Base-by-base conservation (phyloP, 2,888 invertebrate species). In the Chelonus formosanus region DNA sequence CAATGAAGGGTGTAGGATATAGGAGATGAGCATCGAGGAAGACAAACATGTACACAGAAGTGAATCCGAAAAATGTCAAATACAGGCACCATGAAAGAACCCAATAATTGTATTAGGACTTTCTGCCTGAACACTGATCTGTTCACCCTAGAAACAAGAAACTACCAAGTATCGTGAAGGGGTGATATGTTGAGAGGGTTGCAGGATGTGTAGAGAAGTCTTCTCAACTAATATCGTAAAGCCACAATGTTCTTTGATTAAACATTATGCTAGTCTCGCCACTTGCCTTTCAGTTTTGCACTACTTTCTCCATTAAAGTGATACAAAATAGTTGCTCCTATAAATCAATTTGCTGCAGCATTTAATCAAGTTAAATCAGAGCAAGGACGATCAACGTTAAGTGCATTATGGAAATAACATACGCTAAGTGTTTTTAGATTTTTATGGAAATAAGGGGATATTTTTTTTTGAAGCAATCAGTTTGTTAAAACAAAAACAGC, bases 231-330 rank as follows among this genome's bases (percentile, higher is more conserved):
- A 82, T 82, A 79, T 82, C 83, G 80, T 82, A 83, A 83, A 83
- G 77, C 82, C 80, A 75, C 81, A 82, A 83, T 82, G 83, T 82
- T 80, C 81, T 80, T 81, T 81, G 82, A 83, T 83, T 82, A 83
- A 83, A 83, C 82, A 79, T 82, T 82, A 81, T 78, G 80, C 75
- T 78, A 76, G 75, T 77, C 76, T 76, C 73, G 76, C 76, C 74
- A 76, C 77, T 78, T 76, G 78, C 76, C 53, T 53, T 8, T 48
- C 43, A 20, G 43, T 45, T 58, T 43, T 34, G 31, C 34, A 31
- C 31, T 56, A 44, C 40, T 10, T 44, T 50, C 32, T 55, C 57
- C 35, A 6, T 52, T 31, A 5, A 52, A 52, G 52, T 32, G 52
- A 8, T 34, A 32, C 32, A 52, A 52, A 32, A 34, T 32, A 52